phyloP scores from a whole-genome alignment of 2,113 vertebrate genomes.

The Laticauda colubrina region DNA sequence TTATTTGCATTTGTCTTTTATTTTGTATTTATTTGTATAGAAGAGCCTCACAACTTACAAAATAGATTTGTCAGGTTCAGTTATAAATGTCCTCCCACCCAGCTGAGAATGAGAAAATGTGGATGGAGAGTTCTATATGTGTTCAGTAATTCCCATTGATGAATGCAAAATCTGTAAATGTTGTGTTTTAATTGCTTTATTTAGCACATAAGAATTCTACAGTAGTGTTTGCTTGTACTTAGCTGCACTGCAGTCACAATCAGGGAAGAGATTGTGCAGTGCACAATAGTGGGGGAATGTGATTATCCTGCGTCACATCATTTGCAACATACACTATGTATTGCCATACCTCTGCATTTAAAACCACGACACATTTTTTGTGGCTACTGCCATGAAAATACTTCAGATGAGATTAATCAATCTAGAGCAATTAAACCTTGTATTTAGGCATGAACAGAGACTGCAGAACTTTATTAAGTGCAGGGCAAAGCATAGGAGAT shows the following conservation, averaged over 20 bases:
- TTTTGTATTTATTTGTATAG: background rate
- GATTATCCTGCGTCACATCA: background rate
- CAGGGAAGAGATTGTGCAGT: background rate
- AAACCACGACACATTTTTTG: background rate
- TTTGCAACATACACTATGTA: background rate
- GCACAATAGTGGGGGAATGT: background rate
- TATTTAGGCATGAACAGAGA: background rate
- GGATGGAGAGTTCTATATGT: background rate
- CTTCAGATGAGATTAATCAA: background rate
- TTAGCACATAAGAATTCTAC: background rate
- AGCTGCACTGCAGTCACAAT: background rate
- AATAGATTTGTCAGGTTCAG: background rate
- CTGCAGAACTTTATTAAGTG: background rate
- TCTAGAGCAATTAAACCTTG: background rate
- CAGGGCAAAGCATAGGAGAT: background rate
- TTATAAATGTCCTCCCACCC: conserved; percentile 24
- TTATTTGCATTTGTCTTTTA: conserved; percentile 12
- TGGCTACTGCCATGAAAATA: background rate
- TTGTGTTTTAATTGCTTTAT: background rate
- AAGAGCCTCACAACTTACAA: background rate
- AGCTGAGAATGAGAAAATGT: background rate
- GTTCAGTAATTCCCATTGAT: background rate
- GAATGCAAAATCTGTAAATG: background rate
- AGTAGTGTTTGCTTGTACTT: background rate
- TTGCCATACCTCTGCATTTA: background rate